Evolutionary conservation across 2,797 vertebrate species (phyloP).

Genomic region (Syndactyla subalaris): DNA sequence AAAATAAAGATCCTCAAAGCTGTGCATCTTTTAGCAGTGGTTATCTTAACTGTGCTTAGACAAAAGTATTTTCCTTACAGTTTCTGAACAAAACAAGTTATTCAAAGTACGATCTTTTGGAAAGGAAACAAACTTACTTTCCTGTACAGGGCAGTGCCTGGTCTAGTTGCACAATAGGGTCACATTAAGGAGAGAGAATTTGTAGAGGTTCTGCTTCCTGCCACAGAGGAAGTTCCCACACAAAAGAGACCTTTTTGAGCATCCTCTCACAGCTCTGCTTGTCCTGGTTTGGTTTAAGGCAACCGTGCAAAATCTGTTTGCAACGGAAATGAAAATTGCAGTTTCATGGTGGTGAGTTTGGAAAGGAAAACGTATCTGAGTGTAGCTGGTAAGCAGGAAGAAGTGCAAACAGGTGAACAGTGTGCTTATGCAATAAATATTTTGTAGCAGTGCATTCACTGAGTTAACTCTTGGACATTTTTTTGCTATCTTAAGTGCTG

Average conservation of each 20-base stretch:
- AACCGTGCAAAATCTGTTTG: not conserved
- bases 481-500: not conserved
- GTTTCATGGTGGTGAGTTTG: not conserved
- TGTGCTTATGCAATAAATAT: not conserved
- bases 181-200: not conserved
- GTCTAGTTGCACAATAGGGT: conserved; percentile 28
- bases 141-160: not conserved
- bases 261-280: not conserved
- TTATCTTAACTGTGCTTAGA: not conserved
- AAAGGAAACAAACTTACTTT: conserved; percentile 40
- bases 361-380: not conserved
- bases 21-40: not conserved
- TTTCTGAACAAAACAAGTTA: not conserved
- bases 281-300: not conserved
- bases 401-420: not conserved
- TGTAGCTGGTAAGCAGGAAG: not conserved
- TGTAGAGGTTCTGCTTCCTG: conserved; percentile 42
- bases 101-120: not conserved
- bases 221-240: conserved; percentile 13
- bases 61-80: not conserved
- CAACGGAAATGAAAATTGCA: not conserved
- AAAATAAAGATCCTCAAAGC: not conserved
- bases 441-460: not conserved
- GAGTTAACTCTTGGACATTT: not conserved
- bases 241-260: not conserved